Evolutionary conservation across 2,888 invertebrate genomes (phyloP).

Genomic region (Leptinotarsa tumamoca): DNA sequence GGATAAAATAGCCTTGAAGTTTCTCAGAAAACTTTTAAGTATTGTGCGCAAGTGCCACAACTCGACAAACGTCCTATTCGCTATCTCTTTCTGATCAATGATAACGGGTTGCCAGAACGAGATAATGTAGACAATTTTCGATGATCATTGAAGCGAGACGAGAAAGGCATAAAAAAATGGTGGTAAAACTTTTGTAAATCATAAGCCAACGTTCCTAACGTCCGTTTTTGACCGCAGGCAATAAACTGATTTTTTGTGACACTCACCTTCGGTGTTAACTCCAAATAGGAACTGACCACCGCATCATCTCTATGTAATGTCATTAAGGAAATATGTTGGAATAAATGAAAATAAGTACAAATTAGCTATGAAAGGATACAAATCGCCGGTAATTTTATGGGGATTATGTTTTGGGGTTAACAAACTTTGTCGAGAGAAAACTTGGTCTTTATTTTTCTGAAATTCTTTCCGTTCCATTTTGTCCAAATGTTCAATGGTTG

Average conservation of each 20-base stretch:
- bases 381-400: constrained; percentile 24
- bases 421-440: constrained; percentile 56
- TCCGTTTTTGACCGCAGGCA: constrained; percentile 50
- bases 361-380: constrained; percentile 45
- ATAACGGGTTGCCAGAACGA: constrained; percentile 26
- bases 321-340: constrained; percentile 35
- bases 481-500: constrained; percentile 72
- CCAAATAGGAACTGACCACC: constrained; percentile 33
- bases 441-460: constrained; percentile 62
- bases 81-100: constrained; percentile 49
- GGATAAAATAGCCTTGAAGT: constrained; percentile 65
- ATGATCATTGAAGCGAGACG: constrained; percentile 51
- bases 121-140: constrained; percentile 29
- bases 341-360: constrained; percentile 15
- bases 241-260: constrained; percentile 40
- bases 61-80: constrained; percentile 40
- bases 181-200: constrained; percentile 54
- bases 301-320: constrained; percentile 23
- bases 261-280: constrained; percentile 48
- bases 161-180: constrained; percentile 56
- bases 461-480: constrained; percentile 77
- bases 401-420: constrained; percentile 30
- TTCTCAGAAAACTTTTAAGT: constrained; percentile 65
- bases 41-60: constrained; percentile 58
- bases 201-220: constrained; percentile 46